A percentile compares a stretch with the other conserved stretches of the same genome.
phyloP scores from a whole-genome alignment of 2,113 vertebrate species.

The Chrysochloris asiatica region DNA sequence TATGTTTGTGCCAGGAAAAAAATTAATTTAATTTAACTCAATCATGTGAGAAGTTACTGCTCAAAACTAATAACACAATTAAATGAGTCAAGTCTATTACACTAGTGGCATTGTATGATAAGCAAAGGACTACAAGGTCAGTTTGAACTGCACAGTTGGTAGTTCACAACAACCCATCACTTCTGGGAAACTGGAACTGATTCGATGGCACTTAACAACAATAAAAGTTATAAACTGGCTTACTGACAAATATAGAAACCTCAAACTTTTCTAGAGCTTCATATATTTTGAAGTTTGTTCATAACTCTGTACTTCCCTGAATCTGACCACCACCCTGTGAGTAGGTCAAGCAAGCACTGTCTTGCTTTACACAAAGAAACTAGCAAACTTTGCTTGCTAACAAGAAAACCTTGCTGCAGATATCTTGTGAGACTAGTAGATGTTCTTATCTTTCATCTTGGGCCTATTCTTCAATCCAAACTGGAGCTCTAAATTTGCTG shows the following conservation, averaged over 20 bases:
- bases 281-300: background rate
- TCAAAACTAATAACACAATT: conserved; percentile 16
- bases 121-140: no score
- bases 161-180: no score
- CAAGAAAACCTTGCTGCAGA: background rate
- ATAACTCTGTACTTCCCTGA: background rate
- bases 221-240: background rate
- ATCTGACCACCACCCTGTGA: background rate
- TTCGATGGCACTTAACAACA: no score
- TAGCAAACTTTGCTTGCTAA: background rate
- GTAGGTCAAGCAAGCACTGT: background rate
- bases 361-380: background rate
- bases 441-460: background rate
- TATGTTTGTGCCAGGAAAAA: conserved; percentile 16
- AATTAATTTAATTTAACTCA: conserved; percentile 48
- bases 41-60: background rate
- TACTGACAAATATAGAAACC: background rate
- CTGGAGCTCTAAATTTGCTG: background rate
- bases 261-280: background rate
- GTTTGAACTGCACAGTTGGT: no score
- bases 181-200: no score
- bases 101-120: no score
- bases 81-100: background rate
- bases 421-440: background rate
- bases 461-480: background rate